phyloP scores from a whole-genome alignment of 2,113 vertebrate species.

The Sylvicapra grimmia region DNA sequence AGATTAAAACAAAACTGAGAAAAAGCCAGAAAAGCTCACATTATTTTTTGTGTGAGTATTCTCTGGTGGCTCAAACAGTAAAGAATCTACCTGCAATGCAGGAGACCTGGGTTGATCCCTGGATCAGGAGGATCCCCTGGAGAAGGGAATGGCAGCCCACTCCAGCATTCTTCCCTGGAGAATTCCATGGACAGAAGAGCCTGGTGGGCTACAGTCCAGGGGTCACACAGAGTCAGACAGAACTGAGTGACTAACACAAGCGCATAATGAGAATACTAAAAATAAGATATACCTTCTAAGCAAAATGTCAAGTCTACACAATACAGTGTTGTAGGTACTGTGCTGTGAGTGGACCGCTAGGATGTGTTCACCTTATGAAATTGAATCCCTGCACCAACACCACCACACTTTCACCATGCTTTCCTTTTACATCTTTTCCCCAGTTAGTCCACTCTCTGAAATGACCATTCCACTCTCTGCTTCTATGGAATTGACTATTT shows the following conservation, averaged over 20 bases:
- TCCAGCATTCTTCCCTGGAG: not conserved
- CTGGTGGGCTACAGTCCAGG: not conserved
- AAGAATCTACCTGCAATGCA: not conserved
- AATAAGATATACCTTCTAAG: not conserved
- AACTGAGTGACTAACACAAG: not conserved
- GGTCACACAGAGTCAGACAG: not conserved
- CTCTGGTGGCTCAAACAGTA: not conserved
- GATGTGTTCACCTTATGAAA: not conserved
- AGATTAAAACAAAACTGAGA: conserved; percentile 5
- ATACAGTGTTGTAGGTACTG: not conserved
- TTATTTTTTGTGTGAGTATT: not conserved
- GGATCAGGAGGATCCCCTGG: not conserved
- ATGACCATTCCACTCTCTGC: not conserved
- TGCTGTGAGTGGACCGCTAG: not conserved
- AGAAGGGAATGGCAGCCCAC: not conserved
- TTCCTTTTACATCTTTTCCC: not conserved
- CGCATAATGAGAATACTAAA: not conserved
- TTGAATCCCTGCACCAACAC: not conserved
- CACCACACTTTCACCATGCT: not conserved
- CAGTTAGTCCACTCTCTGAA: not conserved
- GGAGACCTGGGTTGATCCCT: not conserved
- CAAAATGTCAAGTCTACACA: not conserved
- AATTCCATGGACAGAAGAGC: not conserved
- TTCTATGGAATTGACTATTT: not conserved
- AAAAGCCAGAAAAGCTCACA: not conserved